Conservation (phyloP, 2,797 vertebrate species). For the Galaxias olidus region DNA sequence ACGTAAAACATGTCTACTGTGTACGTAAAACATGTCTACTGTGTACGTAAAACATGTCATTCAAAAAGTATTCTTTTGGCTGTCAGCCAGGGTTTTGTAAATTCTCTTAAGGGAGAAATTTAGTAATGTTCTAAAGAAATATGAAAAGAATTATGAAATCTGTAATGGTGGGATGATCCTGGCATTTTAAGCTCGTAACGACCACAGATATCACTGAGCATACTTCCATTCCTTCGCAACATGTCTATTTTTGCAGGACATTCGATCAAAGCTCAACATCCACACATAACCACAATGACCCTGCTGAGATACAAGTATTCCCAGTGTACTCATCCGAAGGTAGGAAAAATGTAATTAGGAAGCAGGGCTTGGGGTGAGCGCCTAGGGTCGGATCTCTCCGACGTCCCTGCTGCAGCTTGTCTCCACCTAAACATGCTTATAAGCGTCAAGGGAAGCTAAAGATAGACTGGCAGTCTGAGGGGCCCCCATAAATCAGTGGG, state of each 20-base stretch:
- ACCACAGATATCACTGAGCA: conserved; percentile 11
- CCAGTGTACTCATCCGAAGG: conserved; percentile 15
- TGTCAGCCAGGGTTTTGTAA: no score
- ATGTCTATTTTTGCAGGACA: conserved; percentile 53
- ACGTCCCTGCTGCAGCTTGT: conserved; percentile 35
- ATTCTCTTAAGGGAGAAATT: no score
- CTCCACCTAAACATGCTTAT: conserved; percentile 47
- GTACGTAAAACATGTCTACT: no score
- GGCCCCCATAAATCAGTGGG: conserved; percentile 58
- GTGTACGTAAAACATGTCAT: no score
- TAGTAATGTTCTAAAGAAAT: no score
- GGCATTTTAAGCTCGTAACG: conserved; percentile 18
- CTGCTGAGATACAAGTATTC: not conserved
- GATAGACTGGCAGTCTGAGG: conserved; percentile 56
- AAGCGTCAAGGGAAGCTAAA: conserved; percentile 62
- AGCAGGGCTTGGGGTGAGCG: not conserved
- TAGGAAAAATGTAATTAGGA: conserved; percentile 30
- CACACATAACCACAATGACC: conserved; percentile 6
- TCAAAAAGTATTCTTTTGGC: no score
- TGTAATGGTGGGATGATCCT: no score
- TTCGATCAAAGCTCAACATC: conserved; percentile 8
- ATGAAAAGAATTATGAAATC: no score
- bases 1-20: no score
- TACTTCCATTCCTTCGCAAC: conserved; percentile 31
- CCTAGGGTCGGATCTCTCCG: conserved; percentile 39